Base-by-base conservation (phyloP, 2,888 invertebrate species). In the Coelopa pilipes region DNA sequence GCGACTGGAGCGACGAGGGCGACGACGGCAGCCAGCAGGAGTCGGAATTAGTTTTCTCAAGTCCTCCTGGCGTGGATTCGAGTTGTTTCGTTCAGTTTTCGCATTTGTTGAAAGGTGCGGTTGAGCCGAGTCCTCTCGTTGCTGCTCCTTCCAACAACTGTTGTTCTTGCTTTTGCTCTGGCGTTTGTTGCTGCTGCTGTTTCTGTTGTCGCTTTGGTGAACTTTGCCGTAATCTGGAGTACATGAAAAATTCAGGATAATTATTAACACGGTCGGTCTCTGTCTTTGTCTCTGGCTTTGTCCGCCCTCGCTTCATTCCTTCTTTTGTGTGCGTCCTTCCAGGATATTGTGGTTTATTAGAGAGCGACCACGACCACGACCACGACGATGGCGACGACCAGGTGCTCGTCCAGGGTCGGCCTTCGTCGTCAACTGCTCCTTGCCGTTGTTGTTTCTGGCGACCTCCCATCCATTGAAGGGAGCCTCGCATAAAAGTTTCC, bases 221-320 rank as follows among this genome's bases (percentile, higher is more conserved):
- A n/a, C 53, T 34, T 17, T 63, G 17, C 47, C 47, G 66, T 66
- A 21, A 50, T 66, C 50, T 66, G 4, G 24, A 50, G 50, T 50
- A 66, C 50, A 66, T 50, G 24, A 66, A 66, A 50, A 21, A 66
- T 50, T 66, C 66, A 66, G 24, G 66, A 50, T 66, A 50, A 66
- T 66, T 66, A 50, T 66, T 66, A 66, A 66, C 66, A 66, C 24
- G 21, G 50, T 66, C 50, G 45, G 62, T 62, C 62, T 34, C n/a
- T 34, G 62, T 17, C 10, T n/a, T 19, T 19, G 55, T 11, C 19
- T n/a, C 55, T 17, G 17, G 55, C 55, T n/a, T 55, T 55, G 55
- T 59, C 21, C 24, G 7, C n/a, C 7, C 34, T 34, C 34, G 34
- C 34, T 34, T 7, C 7, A 34, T 2, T 34, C 34, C 34, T 34